Evolutionary conservation across 2,113 vertebrate genomes (phyloP).

Genomic region (Agelaius phoeniceus): DNA sequence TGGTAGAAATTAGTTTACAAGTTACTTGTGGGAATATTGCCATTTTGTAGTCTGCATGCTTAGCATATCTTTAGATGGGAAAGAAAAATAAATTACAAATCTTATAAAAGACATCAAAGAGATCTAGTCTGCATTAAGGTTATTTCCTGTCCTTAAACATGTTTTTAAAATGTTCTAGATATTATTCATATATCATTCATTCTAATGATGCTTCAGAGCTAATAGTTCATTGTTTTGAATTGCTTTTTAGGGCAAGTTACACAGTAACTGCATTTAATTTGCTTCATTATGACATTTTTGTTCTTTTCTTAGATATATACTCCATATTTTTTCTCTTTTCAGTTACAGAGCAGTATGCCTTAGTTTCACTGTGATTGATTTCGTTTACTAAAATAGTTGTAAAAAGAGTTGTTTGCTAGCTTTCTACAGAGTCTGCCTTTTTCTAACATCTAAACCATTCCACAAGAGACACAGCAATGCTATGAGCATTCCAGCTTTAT

Average conservation of each 20-base stretch:
- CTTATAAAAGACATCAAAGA: not conserved
- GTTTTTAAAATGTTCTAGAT: not conserved
- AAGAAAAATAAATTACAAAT: not conserved
- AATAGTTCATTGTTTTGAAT: not conserved
- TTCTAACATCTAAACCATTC: not conserved
- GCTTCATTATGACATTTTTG: not conserved
- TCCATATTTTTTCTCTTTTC: not conserved
- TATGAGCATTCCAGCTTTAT: not conserved
- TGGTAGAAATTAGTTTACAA: conserved; percentile 3
- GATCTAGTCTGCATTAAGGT: not conserved
- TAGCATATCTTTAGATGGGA: not conserved
- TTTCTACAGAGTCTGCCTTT: not conserved
- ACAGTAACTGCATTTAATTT: not conserved
- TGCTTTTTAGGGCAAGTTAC: not conserved
- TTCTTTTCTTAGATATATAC: not conserved
- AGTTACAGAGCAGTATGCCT: not conserved
- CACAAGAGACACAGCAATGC: not conserved
- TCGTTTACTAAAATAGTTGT: not conserved
- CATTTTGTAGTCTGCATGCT: not conserved
- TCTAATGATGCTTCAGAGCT: not conserved
- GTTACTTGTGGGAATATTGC: not conserved
- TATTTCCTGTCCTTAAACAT: not conserved
- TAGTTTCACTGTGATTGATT: not conserved
- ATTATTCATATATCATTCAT: not conserved
- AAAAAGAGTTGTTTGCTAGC: not conserved